phyloP scores from a whole-genome alignment of 1,140 invertebrate genomes.

The Aphis craccivora region DNA sequence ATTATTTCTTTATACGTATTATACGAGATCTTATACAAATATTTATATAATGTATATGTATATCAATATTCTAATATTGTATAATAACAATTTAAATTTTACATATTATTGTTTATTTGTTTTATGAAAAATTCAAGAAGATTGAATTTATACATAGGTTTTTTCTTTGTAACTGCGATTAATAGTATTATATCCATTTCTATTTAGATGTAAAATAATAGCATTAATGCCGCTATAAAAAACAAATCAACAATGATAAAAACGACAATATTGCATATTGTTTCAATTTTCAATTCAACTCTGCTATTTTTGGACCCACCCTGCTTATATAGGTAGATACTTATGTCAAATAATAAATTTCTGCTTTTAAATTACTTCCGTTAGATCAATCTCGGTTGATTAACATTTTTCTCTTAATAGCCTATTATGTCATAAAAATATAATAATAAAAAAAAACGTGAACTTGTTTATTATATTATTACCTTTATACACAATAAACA shows the following conservation, averaged over 20 bases:
- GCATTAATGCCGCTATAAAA: neutral
- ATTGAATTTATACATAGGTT: neutral
- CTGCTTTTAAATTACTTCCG: neutral
- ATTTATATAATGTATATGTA: too few species aligned
- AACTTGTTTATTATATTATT: constrained; percentile 20
- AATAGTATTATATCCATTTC: neutral
- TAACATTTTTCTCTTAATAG: neutral
- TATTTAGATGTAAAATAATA: constrained; percentile 1
- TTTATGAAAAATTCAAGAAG: neutral
- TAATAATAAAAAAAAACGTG: neutral
- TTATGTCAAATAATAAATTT: constrained; percentile 19
- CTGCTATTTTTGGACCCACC: neutral
- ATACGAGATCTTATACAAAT: too few species aligned
- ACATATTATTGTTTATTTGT: neutral
- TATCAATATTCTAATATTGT: too few species aligned
- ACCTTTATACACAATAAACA: constrained; percentile 18
- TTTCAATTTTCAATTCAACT: neutral
- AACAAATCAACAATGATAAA: neutral
- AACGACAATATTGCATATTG: neutral
- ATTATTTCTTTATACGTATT: too few species aligned
- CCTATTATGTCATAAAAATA: neutral
- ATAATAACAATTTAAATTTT: too few species aligned
- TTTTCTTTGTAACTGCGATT: neutral
- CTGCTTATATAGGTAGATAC: neutral
- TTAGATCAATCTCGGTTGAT: neutral